These are phyloP conservation scores for Onychostruthus taczanowskii DNA, from an alignment of 2,113 vertebrate genomes.

Conservation along the genomic window DNA sequence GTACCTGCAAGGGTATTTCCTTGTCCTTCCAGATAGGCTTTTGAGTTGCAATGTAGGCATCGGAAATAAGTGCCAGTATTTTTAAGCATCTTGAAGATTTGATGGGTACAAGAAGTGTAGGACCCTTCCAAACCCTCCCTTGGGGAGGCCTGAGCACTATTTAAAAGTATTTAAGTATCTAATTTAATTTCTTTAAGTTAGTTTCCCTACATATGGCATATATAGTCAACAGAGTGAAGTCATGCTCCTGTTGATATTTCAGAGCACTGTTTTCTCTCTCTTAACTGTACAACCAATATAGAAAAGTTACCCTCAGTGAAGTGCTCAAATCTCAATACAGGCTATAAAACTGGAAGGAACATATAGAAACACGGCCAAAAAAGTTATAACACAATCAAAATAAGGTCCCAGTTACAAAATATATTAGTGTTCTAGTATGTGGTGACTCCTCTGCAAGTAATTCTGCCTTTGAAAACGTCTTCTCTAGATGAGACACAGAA, in stretches of 20 bases:
- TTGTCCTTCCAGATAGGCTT: neutral
- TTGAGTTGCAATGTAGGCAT: neutral
- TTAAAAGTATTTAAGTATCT: neutral
- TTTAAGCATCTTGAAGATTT: neutral
- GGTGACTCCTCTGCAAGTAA: neutral
- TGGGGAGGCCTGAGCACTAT: neutral
- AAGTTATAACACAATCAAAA: neutral
- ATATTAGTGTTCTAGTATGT: rapidly evolving
- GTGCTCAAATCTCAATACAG: neutral
- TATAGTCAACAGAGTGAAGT: neutral
- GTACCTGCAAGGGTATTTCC: neutral
- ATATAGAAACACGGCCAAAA: neutral
- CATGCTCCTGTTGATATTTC: neutral
- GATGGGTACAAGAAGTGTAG: neutral
- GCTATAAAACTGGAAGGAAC: neutral
- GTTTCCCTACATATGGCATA: neutral
- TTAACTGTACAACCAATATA: neutral
- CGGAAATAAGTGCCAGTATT: neutral
- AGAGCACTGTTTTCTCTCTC: neutral
- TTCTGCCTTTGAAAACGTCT: neutral
- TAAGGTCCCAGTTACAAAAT: neutral
- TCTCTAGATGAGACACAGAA: neutral
- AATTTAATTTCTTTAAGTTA: neutral
- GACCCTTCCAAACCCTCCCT: neutral
- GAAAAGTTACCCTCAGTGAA: neutral